These are phyloP conservation scores for Poeciliopsis turrubarensis DNA, from an alignment of 2,113 vertebrate species.

Conservation along the genomic window DNA sequence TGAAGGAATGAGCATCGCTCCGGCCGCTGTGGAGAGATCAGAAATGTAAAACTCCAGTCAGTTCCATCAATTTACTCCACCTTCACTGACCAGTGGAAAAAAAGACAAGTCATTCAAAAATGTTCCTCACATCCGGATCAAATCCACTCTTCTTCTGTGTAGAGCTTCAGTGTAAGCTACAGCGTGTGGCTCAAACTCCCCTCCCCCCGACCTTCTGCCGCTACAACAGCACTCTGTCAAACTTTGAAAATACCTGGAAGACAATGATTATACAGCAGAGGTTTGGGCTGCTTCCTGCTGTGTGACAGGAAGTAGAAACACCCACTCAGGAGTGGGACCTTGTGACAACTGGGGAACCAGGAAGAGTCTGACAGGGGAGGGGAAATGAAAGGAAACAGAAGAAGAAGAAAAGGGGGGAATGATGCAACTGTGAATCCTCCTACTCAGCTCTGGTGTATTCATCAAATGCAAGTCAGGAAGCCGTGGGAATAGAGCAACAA, in stretches of 20 bases:
- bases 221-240: background rate
- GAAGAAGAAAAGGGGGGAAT: background rate
- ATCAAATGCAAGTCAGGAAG: background rate
- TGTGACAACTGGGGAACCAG: background rate
- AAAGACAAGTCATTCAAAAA: too few relatives aligned
- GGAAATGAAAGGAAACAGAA: background rate
- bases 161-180: too few relatives aligned
- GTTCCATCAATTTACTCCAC: too few relatives aligned
- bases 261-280: background rate
- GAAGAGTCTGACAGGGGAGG: background rate
- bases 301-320: background rate
- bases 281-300: background rate
- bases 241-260: background rate
- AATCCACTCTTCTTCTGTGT: too few relatives aligned
- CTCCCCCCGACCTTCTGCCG: too few relatives aligned
- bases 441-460: background rate
- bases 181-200: too few relatives aligned
- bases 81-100: too few relatives aligned
- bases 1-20: too few relatives aligned
- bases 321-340: conserved; percentile 1
- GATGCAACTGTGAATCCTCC: background rate
- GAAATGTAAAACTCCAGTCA: too few relatives aligned
- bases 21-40: too few relatives aligned
- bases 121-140: too few relatives aligned
- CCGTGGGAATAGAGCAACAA: background rate